phyloP scores from a whole-genome alignment of 2,888 invertebrate species.

The Gastracanthus pulcherrimus region DNA sequence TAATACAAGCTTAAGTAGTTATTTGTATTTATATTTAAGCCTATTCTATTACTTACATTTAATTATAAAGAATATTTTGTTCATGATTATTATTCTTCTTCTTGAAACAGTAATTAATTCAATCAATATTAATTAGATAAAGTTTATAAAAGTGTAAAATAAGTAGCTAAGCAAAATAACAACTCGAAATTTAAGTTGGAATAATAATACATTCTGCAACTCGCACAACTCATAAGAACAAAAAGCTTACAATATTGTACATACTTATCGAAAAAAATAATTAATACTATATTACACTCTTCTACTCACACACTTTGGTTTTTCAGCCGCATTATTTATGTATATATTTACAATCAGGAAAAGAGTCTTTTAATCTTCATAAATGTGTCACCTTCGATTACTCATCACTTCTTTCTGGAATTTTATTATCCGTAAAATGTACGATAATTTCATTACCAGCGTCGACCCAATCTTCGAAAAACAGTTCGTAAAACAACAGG shows the following conservation, averaged over 20 bases:
- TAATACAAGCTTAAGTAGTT: no score
- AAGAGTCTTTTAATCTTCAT: no score
- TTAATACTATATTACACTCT: slow-evolving; percentile 53
- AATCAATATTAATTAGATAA: neutral
- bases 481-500: slow-evolving; percentile 68
- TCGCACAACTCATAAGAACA: neutral
- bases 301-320: slow-evolving; percentile 58
- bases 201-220: no score
- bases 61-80: no score
- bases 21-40: no score
- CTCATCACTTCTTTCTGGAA: slow-evolving; percentile 7
- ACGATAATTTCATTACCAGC: slow-evolving; percentile 73
- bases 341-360: slow-evolving; percentile 52
- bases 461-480: slow-evolving; percentile 73
- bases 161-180: neutral
- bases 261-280: slow-evolving; percentile 8
- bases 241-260: no score
- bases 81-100: no score
- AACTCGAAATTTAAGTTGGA: no score
- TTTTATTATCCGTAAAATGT: slow-evolving; percentile 64
- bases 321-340: slow-evolving; percentile 45
- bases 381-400: neutral
- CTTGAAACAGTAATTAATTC: no score
- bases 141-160: no score
- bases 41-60: no score